phyloP scores from a whole-genome alignment of 2,797 vertebrate genomes.

The Sarcoramphus papa region DNA sequence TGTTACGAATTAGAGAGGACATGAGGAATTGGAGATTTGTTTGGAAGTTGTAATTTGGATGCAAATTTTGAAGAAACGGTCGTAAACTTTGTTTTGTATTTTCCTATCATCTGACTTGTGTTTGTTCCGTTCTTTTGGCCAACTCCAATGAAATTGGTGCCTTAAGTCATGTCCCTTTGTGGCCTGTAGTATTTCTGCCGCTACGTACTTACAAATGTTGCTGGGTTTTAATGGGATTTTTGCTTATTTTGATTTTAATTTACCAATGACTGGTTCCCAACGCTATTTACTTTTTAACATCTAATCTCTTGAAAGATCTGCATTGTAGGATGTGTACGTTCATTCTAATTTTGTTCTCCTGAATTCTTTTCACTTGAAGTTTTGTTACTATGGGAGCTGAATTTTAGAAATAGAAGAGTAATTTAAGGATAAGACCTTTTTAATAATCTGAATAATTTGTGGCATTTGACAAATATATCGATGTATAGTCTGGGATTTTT shows the following conservation, averaged over 20 bases:
- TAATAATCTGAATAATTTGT: conserved; percentile 44
- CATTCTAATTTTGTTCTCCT: neutral
- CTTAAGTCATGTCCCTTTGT: neutral
- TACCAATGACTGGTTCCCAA: neutral
- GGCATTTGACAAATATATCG: conserved; percentile 35
- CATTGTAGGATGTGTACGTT: neutral
- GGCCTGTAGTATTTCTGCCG: neutral
- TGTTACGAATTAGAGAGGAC: neutral
- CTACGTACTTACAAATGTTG: neutral
- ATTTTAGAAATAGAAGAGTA: conserved; percentile 28
- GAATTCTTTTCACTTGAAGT: neutral
- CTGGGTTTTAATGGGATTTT: neutral
- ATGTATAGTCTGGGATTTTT: neutral
- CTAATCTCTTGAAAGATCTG: neutral
- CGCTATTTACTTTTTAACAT: neutral
- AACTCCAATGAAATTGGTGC: neutral
- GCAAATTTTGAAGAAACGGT: neutral
- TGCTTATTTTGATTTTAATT: neutral
- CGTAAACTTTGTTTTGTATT: neutral
- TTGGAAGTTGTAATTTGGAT: neutral
- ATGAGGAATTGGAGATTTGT: neutral
- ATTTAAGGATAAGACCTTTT: conserved; percentile 43
- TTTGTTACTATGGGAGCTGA: conserved; percentile 38
- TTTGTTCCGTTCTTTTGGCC: neutral
- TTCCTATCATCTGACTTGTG: neutral